These are phyloP conservation scores for Drosophila nigromelanica DNA, from an alignment of 1,140 invertebrate genomes.

Conservation along the genomic window DNA sequence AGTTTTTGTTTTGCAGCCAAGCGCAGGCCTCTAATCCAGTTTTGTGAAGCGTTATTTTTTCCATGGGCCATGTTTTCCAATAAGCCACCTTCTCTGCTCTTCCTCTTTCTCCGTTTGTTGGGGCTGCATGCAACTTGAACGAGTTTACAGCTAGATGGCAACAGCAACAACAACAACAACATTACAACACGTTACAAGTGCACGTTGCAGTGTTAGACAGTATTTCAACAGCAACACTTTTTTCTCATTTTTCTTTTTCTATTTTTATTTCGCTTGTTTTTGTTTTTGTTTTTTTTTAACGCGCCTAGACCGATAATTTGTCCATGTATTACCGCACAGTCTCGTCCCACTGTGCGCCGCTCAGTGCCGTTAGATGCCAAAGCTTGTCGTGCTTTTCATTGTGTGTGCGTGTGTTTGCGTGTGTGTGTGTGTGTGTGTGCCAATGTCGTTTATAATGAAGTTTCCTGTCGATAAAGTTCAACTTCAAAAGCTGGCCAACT, in stretches of 20 bases:
- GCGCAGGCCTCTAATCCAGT: conserved; percentile 68
- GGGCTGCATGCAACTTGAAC: conserved; percentile 59
- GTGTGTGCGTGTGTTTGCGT: background rate
- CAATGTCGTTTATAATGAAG: conserved; percentile 82
- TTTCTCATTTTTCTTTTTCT: conserved; percentile 3
- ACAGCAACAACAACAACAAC: conserved; percentile 49
- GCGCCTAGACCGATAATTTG: conserved; percentile 54
- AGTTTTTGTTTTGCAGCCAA: background rate
- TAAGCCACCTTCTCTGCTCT: conserved; percentile 10
- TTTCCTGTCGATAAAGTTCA: conserved; percentile 78
- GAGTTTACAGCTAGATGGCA: conserved; percentile 71
- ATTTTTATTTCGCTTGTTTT: background rate
- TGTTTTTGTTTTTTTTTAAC: conserved; percentile 10
- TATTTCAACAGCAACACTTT: conserved; percentile 3
- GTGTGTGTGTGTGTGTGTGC: conserved; percentile 41
- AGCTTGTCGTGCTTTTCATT: conserved; percentile 6
- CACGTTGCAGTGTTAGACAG: conserved; percentile 77
- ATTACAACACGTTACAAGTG: conserved; percentile 76
- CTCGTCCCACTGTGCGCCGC: conserved; percentile 28
- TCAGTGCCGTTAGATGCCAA: conserved; percentile 35
- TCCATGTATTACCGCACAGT: conserved; percentile 27
- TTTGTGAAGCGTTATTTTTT: conserved; percentile 47
- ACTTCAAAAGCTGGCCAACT: conserved; percentile 60
- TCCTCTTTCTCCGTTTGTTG: conserved; percentile 30
- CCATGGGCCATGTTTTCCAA: conserved; percentile 21